Evolutionary conservation across 2,797 vertebrate species (phyloP).

Genomic region (Rhinoraja longicauda): DNA sequence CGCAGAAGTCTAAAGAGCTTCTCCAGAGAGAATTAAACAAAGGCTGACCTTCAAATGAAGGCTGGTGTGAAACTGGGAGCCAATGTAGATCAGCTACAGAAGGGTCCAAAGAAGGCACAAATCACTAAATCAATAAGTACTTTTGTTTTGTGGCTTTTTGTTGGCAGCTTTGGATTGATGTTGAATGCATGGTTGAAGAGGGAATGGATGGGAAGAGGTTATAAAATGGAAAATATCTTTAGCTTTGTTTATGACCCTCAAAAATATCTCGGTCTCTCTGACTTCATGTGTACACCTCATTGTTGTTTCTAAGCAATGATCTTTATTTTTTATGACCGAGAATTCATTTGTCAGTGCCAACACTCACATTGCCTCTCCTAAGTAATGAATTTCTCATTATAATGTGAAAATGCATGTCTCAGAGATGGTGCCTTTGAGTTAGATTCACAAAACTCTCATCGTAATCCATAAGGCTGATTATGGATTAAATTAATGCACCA

Average conservation of each 20-base stretch:
- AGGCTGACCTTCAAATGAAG: neutral
- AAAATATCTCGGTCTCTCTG: neutral
- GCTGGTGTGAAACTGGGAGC: neutral
- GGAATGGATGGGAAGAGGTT: neutral
- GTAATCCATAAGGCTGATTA: neutral
- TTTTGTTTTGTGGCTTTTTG: neutral
- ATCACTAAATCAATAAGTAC: neutral
- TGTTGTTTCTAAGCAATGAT: neutral
- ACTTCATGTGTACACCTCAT: neutral
- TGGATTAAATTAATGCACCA: neutral
- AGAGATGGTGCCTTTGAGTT: neutral
- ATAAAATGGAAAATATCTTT: neutral
- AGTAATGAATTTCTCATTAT: too few relatives aligned
- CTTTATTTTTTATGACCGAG: neutral
- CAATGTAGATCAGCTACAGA: neutral
- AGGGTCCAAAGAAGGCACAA: neutral
- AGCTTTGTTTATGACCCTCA: neutral
- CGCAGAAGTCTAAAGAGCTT: too few relatives aligned
- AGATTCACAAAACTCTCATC: neutral
- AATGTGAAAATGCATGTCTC: neutral
- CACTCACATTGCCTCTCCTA: neutral
- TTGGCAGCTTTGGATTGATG: neutral
- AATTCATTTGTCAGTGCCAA: neutral
- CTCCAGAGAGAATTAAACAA: neutral
- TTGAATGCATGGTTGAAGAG: neutral